phyloP scores from a whole-genome alignment of 2,888 invertebrate species.

The Operophtera brumata region DNA sequence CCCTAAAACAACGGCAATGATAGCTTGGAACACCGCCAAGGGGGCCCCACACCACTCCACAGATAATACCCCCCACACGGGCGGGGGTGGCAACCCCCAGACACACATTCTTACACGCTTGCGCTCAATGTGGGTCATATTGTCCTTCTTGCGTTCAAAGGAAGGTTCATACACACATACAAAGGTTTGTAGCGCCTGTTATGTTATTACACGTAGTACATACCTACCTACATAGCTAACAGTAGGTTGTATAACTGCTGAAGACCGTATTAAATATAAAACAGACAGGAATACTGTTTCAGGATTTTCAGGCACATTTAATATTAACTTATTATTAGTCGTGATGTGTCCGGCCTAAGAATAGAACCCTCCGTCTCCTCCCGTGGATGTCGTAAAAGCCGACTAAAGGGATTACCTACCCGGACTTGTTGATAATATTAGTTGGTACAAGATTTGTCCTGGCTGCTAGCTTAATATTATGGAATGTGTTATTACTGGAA shows the following conservation, averaged over 20 bases:
- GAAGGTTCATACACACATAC: slow-evolving; percentile 24
- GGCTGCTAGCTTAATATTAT: too few relatives aligned
- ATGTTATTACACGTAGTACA: neutral
- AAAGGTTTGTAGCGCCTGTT: slow-evolving; percentile 1
- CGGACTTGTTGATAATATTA: too few relatives aligned
- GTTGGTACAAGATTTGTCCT: too few relatives aligned
- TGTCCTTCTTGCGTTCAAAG: slow-evolving; percentile 54
- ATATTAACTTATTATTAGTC: too few relatives aligned
- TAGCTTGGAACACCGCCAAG: slow-evolving; percentile 42
- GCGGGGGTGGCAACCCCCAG: slow-evolving; percentile 49
- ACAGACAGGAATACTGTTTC: neutral
- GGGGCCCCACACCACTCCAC: slow-evolving; percentile 31
- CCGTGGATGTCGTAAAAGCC: too few relatives aligned
- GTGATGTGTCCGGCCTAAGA: too few relatives aligned
- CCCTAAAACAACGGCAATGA: slow-evolving; percentile 37
- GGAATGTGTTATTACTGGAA: too few relatives aligned
- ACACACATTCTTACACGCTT: slow-evolving; percentile 71
- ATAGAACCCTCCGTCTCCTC: too few relatives aligned
- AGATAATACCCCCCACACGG: slow-evolving; percentile 54
- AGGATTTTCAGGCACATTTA: neutral
- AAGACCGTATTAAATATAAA: neutral
- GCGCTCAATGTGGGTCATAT: slow-evolving; percentile 73
- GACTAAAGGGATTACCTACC: too few relatives aligned
- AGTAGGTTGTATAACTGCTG: neutral
- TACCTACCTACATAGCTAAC: neutral